Conservation (phyloP, 2,113 vertebrate genomes). For the Psilopsiagon aurifrons region DNA sequence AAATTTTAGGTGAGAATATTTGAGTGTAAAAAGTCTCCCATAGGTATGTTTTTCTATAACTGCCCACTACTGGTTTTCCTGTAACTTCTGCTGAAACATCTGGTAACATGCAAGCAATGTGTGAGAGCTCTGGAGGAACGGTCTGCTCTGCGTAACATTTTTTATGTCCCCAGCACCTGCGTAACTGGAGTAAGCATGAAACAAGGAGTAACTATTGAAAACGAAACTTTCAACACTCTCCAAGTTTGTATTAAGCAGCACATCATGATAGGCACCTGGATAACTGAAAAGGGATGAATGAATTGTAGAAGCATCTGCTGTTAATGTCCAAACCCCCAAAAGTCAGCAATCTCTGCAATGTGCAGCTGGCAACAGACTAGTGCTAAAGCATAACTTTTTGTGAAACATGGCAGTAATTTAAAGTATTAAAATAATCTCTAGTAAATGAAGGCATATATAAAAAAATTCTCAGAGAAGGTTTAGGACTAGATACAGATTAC, state of each 20-base stretch:
- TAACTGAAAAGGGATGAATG: not conserved
- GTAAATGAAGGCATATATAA: not conserved
- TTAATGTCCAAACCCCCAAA: not conserved
- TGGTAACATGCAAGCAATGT: not conserved
- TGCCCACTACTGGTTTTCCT: not conserved
- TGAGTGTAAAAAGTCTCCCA: not conserved
- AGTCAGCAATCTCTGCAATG: not conserved
- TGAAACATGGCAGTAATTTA: not conserved
- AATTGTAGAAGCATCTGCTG: not conserved
- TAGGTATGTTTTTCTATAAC: not conserved
- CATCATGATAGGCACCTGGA: not conserved
- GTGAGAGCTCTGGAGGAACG: not conserved
- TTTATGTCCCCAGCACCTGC: not conserved
- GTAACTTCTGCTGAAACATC: not conserved
- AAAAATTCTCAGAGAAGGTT: not conserved
- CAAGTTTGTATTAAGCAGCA: not conserved
- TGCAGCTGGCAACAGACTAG: not conserved
- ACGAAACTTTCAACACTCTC: not conserved
- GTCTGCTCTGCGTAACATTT: not conserved
- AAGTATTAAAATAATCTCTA: not conserved
- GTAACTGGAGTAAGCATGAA: not conserved
- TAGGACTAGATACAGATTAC: not conserved
- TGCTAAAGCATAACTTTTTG: not conserved
- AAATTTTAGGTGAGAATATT: not conserved
- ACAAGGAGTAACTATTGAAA: not conserved